Base-by-base conservation (phyloP, 2,888 invertebrate species). In the Acleris sparsana region DNA sequence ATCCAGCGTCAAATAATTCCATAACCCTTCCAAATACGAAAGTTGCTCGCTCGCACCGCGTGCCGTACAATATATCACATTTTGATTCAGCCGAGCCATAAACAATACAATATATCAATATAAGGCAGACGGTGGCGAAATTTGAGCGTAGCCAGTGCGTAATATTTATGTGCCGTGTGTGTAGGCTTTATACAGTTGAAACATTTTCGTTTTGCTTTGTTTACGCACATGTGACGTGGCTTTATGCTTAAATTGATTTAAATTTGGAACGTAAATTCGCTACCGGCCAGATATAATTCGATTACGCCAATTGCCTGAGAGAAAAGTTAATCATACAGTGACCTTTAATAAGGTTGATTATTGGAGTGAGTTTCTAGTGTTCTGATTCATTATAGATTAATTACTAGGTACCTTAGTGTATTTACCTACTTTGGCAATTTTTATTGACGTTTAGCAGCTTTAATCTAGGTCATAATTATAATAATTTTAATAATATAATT, bases 81-180 rank as follows among this genome's bases (percentile, higher is more conserved):
- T 92, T 92, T 92, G 92, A 92, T 92, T 92, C 87, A 90, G 90
- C 88, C 89, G 89, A 86, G 87, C 92, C 88, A 92, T 92, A 92
- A 92, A 92, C 92, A 92, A 92, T 91, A 92, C 92, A 89, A 92
- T 92, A 91, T 92, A 92, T 92, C 92, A 92, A 91, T 91, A 91
- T 90, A 88, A 88, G 87, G 89, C 91, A 90, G 89, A 92, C 92
- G 92, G 92, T 91, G 91, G 92, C 89, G 91, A 92, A 92, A 92
- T 92, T 91, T 90, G 86, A 90, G 85, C 89, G 86, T 85, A 88
- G 83, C 88, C 87, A 87, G 89, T 89, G 88, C 86, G 89, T 89
- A 79, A 87, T 89, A 88, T 89, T 88, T 90, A 88, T 88, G 88
- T 83, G 83, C 78, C 69, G 76, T 73, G 74, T 74, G 71, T 62